Percentiles rank a stretch among this genome's conserved stretches.
Conservation (phyloP, 2,797 vertebrate genomes). For the Peromyscus nudipes region DNA sequence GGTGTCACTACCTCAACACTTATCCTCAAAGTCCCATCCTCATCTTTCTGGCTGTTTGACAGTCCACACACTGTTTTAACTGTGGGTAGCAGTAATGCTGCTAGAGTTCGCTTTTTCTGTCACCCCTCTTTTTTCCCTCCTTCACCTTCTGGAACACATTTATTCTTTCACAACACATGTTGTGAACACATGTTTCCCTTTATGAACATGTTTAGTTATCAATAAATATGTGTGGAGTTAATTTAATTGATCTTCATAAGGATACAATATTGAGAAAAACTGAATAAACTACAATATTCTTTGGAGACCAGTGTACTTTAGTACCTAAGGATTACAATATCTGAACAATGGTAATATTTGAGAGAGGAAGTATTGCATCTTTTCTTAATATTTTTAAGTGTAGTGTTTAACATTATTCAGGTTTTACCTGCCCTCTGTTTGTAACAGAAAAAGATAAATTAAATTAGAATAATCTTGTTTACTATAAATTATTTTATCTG, state of each 20-base stretch:
- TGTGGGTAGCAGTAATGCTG: neutral
- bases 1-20: neutral
- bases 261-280: neutral
- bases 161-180: neutral
- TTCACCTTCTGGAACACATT: neutral
- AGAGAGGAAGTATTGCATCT: neutral
- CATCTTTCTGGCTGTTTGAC: neutral
- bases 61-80: neutral
- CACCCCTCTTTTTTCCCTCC: neutral
- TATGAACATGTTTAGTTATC: neutral
- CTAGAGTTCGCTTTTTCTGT: neutral
- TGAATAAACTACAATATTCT: neutral
- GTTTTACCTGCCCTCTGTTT: conserved; percentile 1
- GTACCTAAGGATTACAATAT: neutral
- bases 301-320: neutral
- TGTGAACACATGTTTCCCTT: neutral
- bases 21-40: neutral
- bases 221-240: conserved; percentile 27
- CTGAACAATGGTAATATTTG: neutral
- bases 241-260: conserved; percentile 9
- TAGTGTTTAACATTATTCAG: neutral
- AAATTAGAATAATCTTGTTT: neutral
- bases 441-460: conserved; percentile 33
- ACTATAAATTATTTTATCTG: neutral
- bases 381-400: neutral